Evolutionary conservation across 1,140 invertebrate species (phyloP), one percentile per base, ranked within the genome.

Genomic region (Drosophila chauvacae): DNA sequence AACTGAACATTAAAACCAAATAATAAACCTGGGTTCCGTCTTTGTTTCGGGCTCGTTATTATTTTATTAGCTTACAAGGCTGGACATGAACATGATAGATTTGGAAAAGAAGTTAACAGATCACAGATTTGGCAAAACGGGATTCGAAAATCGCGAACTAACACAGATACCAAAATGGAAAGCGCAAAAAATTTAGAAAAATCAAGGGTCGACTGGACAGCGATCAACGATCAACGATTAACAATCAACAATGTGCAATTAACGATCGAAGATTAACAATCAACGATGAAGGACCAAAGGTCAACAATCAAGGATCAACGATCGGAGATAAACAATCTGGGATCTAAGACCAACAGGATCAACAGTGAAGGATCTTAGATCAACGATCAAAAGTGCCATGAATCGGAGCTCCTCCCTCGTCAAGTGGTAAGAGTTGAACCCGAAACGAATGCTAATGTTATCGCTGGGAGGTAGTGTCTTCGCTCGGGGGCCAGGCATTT

Each of bases 41-140:
- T 69, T 78, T 23, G 85, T 85, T 90, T 88, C 81, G 86, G 85
- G 85, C 70, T 90, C 58, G n/a, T 23, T 45, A 66, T 66, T 53
- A 73, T 81, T 62, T 71, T 63, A 48, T 71, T 71, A 57, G 44
- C 50, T 50, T 60, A n/a, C 14, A 28, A 42, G 11, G n/a, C 57
- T 50, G 42, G 45, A 60, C 66, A 61, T 42, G 47, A 63, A 44
- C 26, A 48, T 76, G 64, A 23, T 35, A 56, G 76, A 83, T 80
- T 83, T 86, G 73, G 76, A 70, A 74, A 55, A 53, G 10, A 51
- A 53, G 37, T 1, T 20, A 56, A 56, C 35, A 26, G 39, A 14
- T 56, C 53, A 56, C 53, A 56, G 53, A 30, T 20, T 45, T 55
- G 48, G 48, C 39, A 57, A n/a, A 35, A 14, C 28, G 20, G n/a